These are phyloP conservation scores for Canis aureus DNA, from an alignment of 2,113 vertebrate genomes.

Conservation along the genomic window DNA sequence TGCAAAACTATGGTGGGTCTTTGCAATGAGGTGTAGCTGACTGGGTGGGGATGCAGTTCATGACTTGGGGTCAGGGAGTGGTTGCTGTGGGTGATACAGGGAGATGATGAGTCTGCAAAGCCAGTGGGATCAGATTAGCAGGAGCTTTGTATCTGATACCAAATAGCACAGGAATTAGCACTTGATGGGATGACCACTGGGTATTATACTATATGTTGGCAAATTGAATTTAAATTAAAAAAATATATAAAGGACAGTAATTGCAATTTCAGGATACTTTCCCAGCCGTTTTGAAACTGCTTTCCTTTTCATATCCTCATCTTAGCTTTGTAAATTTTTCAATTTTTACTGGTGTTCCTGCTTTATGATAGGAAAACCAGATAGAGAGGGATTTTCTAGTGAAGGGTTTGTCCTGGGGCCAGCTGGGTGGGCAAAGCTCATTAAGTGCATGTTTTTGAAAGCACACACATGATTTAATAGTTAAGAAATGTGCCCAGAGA, in stretches of 20 bases:
- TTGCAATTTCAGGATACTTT: not conserved
- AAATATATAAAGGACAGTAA: not conserved
- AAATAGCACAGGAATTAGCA: not conserved
- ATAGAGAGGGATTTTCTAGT: slow-evolving; percentile 26
- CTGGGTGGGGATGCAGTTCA: not conserved
- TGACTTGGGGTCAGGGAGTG: not conserved
- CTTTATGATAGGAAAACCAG: not conserved
- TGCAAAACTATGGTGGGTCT: accelerated
- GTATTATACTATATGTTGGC: too few species aligned
- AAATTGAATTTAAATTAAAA: too few species aligned
- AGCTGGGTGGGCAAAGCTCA: slow-evolving; percentile 44
- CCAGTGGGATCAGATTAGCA: not conserved
- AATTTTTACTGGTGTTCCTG: not conserved
- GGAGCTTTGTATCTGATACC: not conserved
- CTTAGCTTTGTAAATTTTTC: slow-evolving; percentile 46
- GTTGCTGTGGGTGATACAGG: not conserved
- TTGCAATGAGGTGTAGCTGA: not conserved
- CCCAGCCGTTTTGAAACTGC: not conserved
- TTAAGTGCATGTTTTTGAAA: not conserved
- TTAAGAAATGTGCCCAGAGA: not conserved
- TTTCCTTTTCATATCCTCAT: not conserved
- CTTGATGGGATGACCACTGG: too few species aligned
- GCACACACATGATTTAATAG: not conserved
- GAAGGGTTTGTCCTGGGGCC: not conserved
- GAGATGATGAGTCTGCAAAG: not conserved